phyloP scores from a whole-genome alignment of 2,113 vertebrate genomes.

The Panurus biarmicus region DNA sequence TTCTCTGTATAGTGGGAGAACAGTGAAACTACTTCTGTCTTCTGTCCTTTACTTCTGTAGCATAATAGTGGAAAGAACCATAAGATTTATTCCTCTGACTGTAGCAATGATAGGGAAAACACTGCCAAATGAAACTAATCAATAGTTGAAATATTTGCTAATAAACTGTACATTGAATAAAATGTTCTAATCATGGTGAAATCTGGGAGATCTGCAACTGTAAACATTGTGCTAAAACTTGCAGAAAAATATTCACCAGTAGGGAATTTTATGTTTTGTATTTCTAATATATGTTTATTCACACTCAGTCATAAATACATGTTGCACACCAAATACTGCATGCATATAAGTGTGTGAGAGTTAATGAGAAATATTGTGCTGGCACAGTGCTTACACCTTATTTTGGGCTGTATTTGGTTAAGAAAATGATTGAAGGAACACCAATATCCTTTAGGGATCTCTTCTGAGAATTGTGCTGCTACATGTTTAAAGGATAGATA shows the following conservation, averaged over 20 bases:
- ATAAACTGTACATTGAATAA: not conserved
- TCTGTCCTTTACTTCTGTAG: not conserved
- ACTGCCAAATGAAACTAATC: not conserved
- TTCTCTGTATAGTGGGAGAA: not conserved
- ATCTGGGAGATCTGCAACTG: not conserved
- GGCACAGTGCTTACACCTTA: not conserved
- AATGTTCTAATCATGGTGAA: not conserved
- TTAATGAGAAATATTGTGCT: not conserved
- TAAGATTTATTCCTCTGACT: not conserved
- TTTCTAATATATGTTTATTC: not conserved
- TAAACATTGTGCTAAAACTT: not conserved
- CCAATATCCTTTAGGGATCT: not conserved
- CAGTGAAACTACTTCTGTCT: not conserved
- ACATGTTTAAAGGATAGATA: not conserved
- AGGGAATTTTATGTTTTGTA: not conserved
- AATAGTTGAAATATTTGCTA: not conserved
- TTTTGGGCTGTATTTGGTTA: not conserved
- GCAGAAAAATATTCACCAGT: not conserved
- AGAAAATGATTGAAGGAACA: not conserved
- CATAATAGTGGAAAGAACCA: not conserved
- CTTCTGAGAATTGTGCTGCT: not conserved
- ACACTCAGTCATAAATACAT: not conserved
- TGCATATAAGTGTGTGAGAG: not conserved
- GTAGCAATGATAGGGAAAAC: not conserved
- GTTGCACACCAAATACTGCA: not conserved